Evolutionary conservation across 2,888 invertebrate species (phyloP).

Genomic region (Taenaris catops): DNA sequence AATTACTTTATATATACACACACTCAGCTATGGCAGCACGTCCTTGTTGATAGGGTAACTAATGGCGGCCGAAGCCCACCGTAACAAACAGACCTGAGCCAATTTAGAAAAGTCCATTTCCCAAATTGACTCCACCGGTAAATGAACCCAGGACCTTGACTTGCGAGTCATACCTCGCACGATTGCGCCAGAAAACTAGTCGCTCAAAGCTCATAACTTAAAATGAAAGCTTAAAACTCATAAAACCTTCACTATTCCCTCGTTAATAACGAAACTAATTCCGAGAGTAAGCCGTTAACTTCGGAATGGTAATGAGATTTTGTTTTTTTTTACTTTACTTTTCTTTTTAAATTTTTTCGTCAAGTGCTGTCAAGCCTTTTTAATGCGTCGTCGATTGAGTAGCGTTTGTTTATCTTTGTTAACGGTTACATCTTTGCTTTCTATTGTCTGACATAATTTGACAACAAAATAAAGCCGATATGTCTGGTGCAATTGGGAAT

Average conservation of each 20-base stretch:
- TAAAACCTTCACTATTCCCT: conserved; percentile 48
- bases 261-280: conserved; percentile 52
- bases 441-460: background rate
- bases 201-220: conserved; percentile 16
- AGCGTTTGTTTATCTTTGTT: conserved; percentile 12
- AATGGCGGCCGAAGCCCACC: too few species aligned
- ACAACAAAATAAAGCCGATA: too few species aligned
- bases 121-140: too few species aligned
- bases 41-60: too few species aligned
- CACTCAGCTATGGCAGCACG: too few species aligned
- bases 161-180: too few species aligned
- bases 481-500: too few species aligned
- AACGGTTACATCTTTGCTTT: conserved; percentile 1
- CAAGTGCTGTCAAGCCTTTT: conserved; percentile 17
- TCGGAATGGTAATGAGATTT: conserved; percentile 48
- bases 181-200: background rate
- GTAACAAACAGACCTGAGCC: too few species aligned
- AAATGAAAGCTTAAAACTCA: conserved; percentile 28
- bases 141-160: too few species aligned
- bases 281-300: conserved; percentile 53
- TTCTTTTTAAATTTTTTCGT: conserved; percentile 23
- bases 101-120: too few species aligned
- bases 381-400: conserved; percentile 24
- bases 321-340: conserved; percentile 23
- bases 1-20: too few species aligned